phyloP scores from a whole-genome alignment of 2,797 vertebrate species.

The Taeniopygia guttata region DNA sequence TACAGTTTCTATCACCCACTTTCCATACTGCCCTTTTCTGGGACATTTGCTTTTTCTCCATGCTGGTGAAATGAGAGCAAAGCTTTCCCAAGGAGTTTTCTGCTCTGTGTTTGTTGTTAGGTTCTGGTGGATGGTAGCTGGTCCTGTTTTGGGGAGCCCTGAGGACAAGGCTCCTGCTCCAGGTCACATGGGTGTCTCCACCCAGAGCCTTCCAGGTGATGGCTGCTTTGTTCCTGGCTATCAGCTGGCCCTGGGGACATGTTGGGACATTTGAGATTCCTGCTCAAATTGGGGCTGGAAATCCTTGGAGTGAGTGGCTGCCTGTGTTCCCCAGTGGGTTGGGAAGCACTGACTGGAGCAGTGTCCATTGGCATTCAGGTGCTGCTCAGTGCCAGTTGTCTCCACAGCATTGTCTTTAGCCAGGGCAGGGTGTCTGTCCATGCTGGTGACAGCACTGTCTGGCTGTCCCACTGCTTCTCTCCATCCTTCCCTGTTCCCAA shows the following conservation, averaged over 20 bases:
- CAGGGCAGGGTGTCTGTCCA: background rate
- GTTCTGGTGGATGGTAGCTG: background rate
- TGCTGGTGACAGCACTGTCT: background rate
- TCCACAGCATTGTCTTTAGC: background rate
- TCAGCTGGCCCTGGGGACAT: background rate
- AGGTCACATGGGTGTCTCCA: background rate
- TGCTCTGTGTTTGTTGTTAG: fast-evolving
- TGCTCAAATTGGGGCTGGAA: background rate
- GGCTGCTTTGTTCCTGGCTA: background rate
- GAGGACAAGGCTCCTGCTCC: background rate
- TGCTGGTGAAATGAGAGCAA: background rate
- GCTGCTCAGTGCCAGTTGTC: background rate
- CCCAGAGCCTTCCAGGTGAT: background rate
- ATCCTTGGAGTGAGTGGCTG: background rate
- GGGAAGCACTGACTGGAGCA: background rate
- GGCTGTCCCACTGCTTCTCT: fast-evolving
- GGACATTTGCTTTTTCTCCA: background rate
- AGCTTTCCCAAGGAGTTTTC: background rate
- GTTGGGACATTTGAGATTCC: background rate
- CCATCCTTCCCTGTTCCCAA: fast-evolving
- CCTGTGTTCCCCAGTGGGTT: background rate
- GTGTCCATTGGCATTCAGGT: background rate
- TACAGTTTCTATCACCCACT: background rate
- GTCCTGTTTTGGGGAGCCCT: background rate
- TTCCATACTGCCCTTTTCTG: background rate